Evolutionary conservation across 2,113 vertebrate genomes (phyloP).

Genomic region (Cyphomyrus discorhynchus): DNA sequence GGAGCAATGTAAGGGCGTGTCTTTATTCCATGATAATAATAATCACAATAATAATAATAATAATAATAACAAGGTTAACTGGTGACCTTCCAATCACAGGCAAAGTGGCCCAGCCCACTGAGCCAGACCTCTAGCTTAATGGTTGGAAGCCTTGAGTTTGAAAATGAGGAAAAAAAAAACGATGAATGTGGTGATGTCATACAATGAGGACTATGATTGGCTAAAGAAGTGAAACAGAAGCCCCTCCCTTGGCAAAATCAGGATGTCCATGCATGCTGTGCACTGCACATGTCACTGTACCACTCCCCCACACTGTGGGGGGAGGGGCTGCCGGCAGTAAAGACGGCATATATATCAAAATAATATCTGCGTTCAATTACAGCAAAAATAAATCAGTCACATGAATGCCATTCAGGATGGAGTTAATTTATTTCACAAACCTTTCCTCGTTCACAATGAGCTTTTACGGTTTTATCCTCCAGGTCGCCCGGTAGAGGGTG

Average conservation of each 20-base stretch:
- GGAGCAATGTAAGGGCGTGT: neutral
- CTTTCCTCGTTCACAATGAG: neutral
- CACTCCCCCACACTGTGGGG: neutral
- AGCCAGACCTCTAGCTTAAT: neutral
- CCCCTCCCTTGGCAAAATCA: neutral
- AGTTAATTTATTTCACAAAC: neutral
- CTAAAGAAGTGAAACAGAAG: neutral
- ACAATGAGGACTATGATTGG: neutral
- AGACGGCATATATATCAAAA: neutral
- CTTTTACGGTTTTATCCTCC: neutral
- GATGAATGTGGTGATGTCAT: neutral
- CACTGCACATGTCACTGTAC: neutral
- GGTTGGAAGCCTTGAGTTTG: neutral
- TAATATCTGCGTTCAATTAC: neutral
- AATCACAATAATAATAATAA: neutral
- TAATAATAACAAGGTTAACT: neutral
- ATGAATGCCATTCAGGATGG: neutral
- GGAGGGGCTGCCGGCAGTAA: neutral
- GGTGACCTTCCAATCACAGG: neutral
- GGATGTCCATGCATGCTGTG: neutral
- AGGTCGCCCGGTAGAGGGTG: neutral
- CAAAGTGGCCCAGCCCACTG: neutral
- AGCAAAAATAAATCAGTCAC: neutral
- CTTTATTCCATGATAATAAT: neutral
- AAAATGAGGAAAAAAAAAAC: neutral